Conservation (phyloP, 2,888 invertebrate species). For the Hemithea aestivaria region DNA sequence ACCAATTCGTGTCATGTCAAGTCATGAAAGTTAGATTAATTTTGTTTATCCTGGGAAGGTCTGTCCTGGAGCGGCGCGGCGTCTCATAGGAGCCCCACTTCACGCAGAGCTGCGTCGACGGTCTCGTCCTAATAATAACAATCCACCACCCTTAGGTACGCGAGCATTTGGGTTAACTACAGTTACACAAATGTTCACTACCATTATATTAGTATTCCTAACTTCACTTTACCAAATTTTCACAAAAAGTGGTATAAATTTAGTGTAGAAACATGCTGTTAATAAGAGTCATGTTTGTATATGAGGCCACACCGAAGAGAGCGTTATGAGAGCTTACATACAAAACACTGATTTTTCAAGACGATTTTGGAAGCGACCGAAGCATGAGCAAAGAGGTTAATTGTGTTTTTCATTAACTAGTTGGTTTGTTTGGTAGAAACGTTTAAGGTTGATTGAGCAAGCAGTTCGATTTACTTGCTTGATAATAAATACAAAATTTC, state of each 20-base stretch:
- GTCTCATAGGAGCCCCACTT: constrained; percentile 92
- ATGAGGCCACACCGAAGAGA: constrained; percentile 30
- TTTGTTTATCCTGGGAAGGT: constrained; percentile 16
- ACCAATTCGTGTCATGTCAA: constrained; percentile 12
- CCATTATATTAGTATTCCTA: background rate
- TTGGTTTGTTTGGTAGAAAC: too few relatives aligned
- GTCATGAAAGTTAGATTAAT: constrained; percentile 2
- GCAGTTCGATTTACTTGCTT: too few relatives aligned
- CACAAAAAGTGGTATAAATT: too few relatives aligned
- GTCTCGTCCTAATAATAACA: constrained; percentile 88
- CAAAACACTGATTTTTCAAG: constrained; percentile 12
- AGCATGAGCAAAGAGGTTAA: too few relatives aligned
- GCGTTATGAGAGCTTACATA: constrained; percentile 22
- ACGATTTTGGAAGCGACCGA: constrained; percentile 11
- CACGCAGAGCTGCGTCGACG: constrained; percentile 94
- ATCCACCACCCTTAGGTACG: constrained; percentile 41
- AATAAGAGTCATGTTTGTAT: constrained; percentile 18
- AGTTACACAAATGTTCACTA: constrained; percentile 9
- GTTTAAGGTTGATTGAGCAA: too few relatives aligned
- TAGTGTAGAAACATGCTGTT: constrained; percentile 36
- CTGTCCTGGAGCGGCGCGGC: constrained; percentile 24
- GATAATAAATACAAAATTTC: too few relatives aligned
- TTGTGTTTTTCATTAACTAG: too few relatives aligned
- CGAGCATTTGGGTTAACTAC: constrained; percentile 19
- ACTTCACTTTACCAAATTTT: too few relatives aligned